Conservation (phyloP, 2,888 invertebrate genomes). For the Amphipoea lucens region DNA sequence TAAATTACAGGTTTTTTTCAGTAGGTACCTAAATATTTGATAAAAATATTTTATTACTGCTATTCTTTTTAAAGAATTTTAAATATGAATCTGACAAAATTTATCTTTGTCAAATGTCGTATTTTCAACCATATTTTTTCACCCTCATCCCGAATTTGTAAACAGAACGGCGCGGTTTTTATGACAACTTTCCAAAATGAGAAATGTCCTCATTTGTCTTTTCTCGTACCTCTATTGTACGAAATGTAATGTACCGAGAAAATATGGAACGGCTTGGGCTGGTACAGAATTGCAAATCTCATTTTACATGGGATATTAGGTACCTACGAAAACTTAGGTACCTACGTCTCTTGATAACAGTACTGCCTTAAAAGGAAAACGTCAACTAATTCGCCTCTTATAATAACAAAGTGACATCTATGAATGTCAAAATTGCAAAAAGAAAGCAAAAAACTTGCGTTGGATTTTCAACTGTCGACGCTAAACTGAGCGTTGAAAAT, state of each 20-base stretch:
- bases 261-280: slow-evolving; percentile 38
- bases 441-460: too few species aligned
- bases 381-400: not conserved
- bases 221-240: slow-evolving; percentile 25
- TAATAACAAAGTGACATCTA: not conserved
- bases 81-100: not conserved
- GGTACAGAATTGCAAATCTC: slow-evolving; percentile 28
- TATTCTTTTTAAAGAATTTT: not conserved
- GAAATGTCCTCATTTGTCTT: slow-evolving; percentile 57
- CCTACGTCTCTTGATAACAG: not conserved
- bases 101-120: slow-evolving; percentile 88
- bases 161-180: slow-evolving; percentile 30
- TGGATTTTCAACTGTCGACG: not conserved
- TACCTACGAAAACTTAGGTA: not conserved
- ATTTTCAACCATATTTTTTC: not conserved
- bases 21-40: not conserved
- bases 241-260: slow-evolving; percentile 44
- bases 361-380: not conserved
- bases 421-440: not conserved
- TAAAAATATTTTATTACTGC: not conserved
- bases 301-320: slow-evolving; percentile 31
- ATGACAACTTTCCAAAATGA: slow-evolving; percentile 50
- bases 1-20: not conserved
- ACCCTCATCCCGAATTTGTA: slow-evolving; percentile 27
- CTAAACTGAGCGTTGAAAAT: too few species aligned